Percentiles rank a stretch among this genome's conserved stretches.
Conservation (phyloP, 2,113 vertebrate species). For the Pristiophorus japonicus region DNA sequence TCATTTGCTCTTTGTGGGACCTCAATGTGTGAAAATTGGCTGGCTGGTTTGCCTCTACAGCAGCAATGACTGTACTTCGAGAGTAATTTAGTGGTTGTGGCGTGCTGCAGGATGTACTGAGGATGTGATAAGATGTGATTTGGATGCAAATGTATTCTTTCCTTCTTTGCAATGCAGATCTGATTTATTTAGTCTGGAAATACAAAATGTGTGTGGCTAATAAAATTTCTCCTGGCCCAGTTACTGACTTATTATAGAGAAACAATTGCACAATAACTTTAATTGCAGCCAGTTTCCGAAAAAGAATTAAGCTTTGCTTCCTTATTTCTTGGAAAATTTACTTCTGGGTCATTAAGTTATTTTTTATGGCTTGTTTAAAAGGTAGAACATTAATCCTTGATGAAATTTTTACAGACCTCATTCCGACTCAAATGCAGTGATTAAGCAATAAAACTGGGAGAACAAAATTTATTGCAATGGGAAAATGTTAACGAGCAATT, state of each 20-base stretch:
- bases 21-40: background rate
- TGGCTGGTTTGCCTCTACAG: background rate
- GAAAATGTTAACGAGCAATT: background rate
- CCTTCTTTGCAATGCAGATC: background rate
- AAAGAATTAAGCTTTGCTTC: background rate
- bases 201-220: too few species aligned
- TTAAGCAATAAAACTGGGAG: background rate
- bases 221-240: background rate
- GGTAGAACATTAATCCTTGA: background rate
- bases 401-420: background rate
- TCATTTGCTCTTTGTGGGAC: too few species aligned
- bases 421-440: background rate
- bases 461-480: slow-evolving; percentile 23
- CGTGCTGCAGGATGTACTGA: background rate
- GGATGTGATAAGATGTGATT: background rate
- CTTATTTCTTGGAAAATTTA: background rate
- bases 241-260: background rate
- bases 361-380: slow-evolving; percentile 4
- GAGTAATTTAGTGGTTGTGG: background rate
- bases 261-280: background rate
- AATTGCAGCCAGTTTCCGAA: background rate
- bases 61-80: background rate
- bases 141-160: background rate
- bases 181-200: background rate
- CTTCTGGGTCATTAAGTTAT: background rate